Percentiles rank a stretch among this genome's conserved stretches.
phyloP scores from a whole-genome alignment of 2,113 vertebrate genomes.

The Capreolus pygargus region DNA sequence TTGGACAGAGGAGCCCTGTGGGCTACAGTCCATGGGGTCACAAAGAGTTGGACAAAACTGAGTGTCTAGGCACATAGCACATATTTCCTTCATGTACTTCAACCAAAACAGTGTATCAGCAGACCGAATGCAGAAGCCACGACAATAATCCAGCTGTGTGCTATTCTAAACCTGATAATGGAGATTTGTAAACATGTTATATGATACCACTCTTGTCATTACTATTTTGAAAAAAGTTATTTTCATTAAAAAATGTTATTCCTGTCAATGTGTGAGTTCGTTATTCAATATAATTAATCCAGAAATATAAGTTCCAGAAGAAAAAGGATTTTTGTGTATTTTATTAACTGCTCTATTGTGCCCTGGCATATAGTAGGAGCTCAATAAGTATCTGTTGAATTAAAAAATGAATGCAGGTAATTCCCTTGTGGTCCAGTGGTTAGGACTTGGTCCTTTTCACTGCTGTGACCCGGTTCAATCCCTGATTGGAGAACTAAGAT shows the following conservation, averaged over 20 bases:
- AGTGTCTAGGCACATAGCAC: not conserved
- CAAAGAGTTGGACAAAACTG: not conserved
- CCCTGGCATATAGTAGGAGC: not conserved
- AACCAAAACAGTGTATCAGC: not conserved
- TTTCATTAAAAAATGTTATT: not conserved
- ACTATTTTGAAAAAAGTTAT: not conserved
- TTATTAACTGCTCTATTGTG: not conserved
- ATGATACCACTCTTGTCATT: not conserved
- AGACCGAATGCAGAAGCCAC: not conserved
- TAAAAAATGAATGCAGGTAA: not conserved
- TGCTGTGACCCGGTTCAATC: not conserved
- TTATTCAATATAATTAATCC: not conserved
- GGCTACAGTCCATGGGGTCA: not conserved
- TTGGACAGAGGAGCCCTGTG: not conserved
- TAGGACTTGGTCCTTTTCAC: not conserved
- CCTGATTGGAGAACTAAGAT: not conserved
- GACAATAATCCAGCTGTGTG: not conserved
- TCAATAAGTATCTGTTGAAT: not conserved
- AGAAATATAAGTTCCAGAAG: not conserved
- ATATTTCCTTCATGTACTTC: not conserved
- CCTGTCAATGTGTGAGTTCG: not conserved
- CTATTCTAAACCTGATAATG: not conserved
- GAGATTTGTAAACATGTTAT: not conserved
- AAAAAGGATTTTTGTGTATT: not conserved
- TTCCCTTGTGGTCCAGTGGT: not conserved